These are phyloP conservation scores for Meteorus sp. DNA, from an alignment of 1,140 invertebrate genomes.

Conservation along the genomic window DNA sequence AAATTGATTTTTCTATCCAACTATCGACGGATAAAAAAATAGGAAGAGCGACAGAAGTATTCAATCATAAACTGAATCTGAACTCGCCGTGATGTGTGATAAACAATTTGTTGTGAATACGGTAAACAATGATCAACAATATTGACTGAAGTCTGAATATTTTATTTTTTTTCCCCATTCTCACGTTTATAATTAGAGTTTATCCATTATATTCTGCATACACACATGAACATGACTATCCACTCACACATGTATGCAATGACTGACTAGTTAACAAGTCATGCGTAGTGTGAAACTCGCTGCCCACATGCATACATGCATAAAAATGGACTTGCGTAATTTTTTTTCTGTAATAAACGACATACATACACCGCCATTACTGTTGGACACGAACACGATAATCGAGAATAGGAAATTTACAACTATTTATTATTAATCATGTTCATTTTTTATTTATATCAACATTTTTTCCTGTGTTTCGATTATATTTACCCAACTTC, in stretches of 20 bases:
- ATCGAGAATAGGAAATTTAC: not conserved
- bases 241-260: not conserved
- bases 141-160: no score
- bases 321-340: not conserved
- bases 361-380: no score
- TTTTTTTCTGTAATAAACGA: not conserved
- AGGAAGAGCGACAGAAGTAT: no score
- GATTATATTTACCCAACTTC: not conserved
- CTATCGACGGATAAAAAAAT: no score
- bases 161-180: no score
- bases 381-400: not conserved
- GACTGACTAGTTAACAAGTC: not conserved
- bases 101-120: no score
- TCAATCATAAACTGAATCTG: no score
- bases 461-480: no score
- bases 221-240: not conserved
- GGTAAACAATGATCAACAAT: no score
- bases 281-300: not conserved
- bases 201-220: constrained; percentile 19
- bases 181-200: constrained; percentile 3
- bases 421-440: not conserved
- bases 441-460: no score
- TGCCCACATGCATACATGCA: not conserved
- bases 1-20: no score
- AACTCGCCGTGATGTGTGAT: no score